Base-by-base conservation (phyloP, 2,888 invertebrate species). In the Cyclophora punctaria region DNA sequence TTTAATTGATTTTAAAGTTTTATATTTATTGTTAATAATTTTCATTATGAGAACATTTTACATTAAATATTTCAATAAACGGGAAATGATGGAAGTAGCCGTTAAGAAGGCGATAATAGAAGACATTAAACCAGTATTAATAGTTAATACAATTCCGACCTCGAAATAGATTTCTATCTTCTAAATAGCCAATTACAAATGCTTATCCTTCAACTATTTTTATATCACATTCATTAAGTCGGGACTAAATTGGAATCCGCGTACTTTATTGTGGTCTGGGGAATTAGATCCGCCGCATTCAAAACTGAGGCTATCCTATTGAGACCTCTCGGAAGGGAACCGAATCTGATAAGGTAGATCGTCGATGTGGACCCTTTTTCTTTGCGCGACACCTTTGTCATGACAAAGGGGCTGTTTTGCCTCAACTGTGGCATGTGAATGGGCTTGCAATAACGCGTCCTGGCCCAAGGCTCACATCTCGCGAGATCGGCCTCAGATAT, bases 361-460 rank as follows among this genome's bases (percentile, higher is more conserved):
- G 81, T 75, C 78, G 87, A 88, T 88, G 86, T 78, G 80, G 80
- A 74, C 80, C 83, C 82, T 85, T 87, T 87, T 87, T 85, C 87
- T 86, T 86, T 80, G 74, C 80, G 78, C 85, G 86, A 87, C 87
- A 88, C 87, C 86, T 88, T 88, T 86, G 87, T 86, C 85, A 86
- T 83, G 77, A 88, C 87, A 88, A 88, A 86, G 74, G 80, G 78
- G 73, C 83, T 87, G 85, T 87, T 85, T 83, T 83, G 83, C 78
- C 80, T 83, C 75, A 77, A 76, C 79, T 73, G 76, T 87, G 87
- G 87, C 87, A 83, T 85, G 80, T 88, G 86, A 88, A 88, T 87
- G 78, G 87, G 81, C 82, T 80, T 78, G 85, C 86, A 85, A 87
- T 87, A 87, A 83, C 86, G 73, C 82, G 82, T 83, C 85, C 82